Percentiles rank a stretch among this genome's conserved stretches.
These are phyloP conservation scores for Drosophila eugracilis DNA, from an alignment of 1,140 invertebrate species.

Conservation along the genomic window DNA sequence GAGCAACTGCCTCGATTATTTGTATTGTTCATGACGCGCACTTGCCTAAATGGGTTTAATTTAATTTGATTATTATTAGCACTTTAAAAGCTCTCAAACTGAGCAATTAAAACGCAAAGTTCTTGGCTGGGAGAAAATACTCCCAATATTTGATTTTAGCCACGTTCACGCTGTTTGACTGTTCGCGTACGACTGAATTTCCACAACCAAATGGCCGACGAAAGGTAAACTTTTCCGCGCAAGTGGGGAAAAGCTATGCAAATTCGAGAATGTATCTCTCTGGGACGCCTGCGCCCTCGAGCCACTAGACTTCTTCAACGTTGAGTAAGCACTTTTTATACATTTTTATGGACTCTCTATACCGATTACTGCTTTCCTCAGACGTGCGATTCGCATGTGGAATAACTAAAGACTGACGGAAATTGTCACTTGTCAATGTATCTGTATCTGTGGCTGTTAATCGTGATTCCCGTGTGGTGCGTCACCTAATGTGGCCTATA, in stretches of 20 bases:
- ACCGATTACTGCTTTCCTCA: slow-evolving; percentile 34
- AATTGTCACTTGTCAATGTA: slow-evolving; percentile 46
- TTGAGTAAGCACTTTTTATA: slow-evolving; percentile 36
- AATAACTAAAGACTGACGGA: slow-evolving; percentile 42
- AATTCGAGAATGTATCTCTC: slow-evolving; percentile 38
- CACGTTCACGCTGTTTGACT: slow-evolving; percentile 53
- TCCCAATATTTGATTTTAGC: slow-evolving; percentile 8
- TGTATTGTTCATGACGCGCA: slow-evolving; percentile 64
- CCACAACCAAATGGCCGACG: slow-evolving; percentile 38
- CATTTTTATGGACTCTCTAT: slow-evolving; percentile 24
- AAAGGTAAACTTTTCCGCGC: slow-evolving; percentile 67
- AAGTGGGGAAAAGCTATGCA: slow-evolving; percentile 38
- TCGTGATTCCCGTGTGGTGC: slow-evolving; percentile 11
- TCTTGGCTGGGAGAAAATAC: slow-evolving; percentile 4
- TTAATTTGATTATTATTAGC: slow-evolving; percentile 15
- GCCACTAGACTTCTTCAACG: slow-evolving; percentile 4
- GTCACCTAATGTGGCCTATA: slow-evolving; percentile 29
- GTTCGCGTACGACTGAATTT: slow-evolving; percentile 71
- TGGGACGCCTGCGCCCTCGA: slow-evolving; percentile 49
- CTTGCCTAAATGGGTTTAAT: slow-evolving; percentile 36
- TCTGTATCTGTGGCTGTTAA: background rate
- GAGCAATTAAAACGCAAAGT: slow-evolving; percentile 64
- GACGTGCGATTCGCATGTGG: slow-evolving; percentile 41
- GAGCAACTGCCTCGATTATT: slow-evolving; percentile 8
- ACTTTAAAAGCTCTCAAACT: slow-evolving; percentile 1